Evolutionary conservation across 2,113 vertebrate genomes (phyloP).

Genomic region (Pyrgilauda ruficollis): DNA sequence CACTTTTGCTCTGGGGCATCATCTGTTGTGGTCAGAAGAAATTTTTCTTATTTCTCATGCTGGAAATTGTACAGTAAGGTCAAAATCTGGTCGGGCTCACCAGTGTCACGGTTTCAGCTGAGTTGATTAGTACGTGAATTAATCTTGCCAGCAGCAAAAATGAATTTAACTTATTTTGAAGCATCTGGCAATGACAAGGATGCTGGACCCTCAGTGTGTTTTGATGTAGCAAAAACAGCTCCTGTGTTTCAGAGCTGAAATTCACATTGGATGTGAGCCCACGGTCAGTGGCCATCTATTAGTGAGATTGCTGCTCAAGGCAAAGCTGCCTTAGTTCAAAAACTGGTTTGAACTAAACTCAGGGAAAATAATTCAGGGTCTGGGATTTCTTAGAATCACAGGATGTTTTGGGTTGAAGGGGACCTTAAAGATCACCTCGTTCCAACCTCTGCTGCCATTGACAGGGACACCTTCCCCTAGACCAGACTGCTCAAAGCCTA

Average conservation of each 20-base stretch:
- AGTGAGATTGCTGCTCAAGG: neutral
- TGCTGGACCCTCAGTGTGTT: neutral
- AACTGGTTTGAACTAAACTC: neutral
- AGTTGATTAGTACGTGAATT: constrained; percentile 15
- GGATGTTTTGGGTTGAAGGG: neutral
- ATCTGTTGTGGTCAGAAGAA: constrained; percentile 18
- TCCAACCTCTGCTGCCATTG: neutral
- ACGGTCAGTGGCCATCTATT: neutral
- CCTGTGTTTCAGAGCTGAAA: neutral
- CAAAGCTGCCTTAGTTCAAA: neutral
- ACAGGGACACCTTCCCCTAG: neutral
- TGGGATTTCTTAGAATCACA: neutral
- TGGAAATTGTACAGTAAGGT: neutral
- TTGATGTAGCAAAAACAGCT: neutral
- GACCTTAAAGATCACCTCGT: neutral
- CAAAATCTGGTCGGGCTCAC: neutral
- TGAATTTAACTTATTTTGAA: neutral
- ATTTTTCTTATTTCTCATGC: neutral
- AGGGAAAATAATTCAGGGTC: neutral
- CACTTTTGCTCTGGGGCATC: neutral
- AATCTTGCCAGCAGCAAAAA: constrained; percentile 15
- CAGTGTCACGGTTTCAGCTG: neutral
- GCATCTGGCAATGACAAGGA: neutral
- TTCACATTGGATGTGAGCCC: neutral
- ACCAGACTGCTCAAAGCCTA: neutral